Base-by-base conservation (phyloP, 2,797 vertebrate species). In the Falco columbarius region DNA sequence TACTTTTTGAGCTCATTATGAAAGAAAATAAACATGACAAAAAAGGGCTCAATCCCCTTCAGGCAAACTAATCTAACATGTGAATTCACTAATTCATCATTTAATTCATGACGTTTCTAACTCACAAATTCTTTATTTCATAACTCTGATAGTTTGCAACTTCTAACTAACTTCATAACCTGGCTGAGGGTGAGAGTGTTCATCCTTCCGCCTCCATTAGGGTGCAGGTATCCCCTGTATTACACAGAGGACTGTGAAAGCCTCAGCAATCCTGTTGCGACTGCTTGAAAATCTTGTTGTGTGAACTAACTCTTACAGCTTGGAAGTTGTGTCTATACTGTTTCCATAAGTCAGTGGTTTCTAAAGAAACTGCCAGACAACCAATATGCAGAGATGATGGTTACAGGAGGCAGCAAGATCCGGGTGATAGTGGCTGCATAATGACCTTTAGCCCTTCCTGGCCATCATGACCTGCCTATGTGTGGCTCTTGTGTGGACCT, bases 391-490 rank as follows among this genome's bases (percentile, higher is more conserved):
- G 30, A 9, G 42, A 14, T 27, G 27, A 13, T 66, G 58, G 15
- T 40, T 62, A 23, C 30, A 36, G n/a, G 15, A 75, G 17, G 19
- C 9, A 36, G 26, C 26, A 66, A 55, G 14, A 3, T 30, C 12
- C 15, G 19, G 19, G 18, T n/a, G 42, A 29, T 5, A 38, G 18
- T 11, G 9, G 24, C 38, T 86, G 38, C 27, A 14, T 20, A 40
- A 34, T 11, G 56, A 23, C 36, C 36, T 55, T 74, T 55, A 36
- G 16, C 9, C 12, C 22, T 74, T 61, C 26, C n/a, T 27, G 29
- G 6, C 8, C 17, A 10, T 46, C 0, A 0, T 20, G 22, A 55
- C 10, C 24, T 21, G 6, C 16, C 6, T 10, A 40, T 1, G 0
- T 13, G 6, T 16, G 62, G 14, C 12, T 76, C 18, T 67, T 8